These are phyloP conservation scores for Brachymystax lenok DNA, from an alignment of 2,797 vertebrate genomes.

Conservation along the genomic window DNA sequence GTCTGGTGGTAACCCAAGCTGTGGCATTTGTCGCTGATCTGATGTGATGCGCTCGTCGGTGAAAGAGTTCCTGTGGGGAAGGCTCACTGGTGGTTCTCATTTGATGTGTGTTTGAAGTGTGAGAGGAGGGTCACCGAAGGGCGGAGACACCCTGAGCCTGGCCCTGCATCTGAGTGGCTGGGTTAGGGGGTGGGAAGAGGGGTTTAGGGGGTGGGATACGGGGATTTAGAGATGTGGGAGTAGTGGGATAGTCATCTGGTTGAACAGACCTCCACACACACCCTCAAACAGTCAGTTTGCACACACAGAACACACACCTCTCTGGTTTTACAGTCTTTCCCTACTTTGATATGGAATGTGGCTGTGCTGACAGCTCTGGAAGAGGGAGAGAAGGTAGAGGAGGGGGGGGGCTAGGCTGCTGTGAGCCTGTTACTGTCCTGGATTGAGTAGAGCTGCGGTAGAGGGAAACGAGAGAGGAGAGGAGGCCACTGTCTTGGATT, in stretches of 20 bases:
- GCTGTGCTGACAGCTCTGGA: conserved; percentile 61
- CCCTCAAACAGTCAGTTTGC: conserved; percentile 24
- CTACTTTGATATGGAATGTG: conserved; percentile 66
- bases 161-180: conserved; percentile 62
- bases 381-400: conserved; percentile 4
- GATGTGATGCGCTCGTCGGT: conserved; percentile 47
- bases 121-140: conserved; percentile 44
- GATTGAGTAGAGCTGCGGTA: background rate
- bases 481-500: conserved; percentile 58
- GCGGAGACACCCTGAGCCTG: conserved; percentile 38
- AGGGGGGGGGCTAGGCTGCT: conserved; percentile 6
- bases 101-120: conserved; percentile 64
- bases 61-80: conserved; percentile 40
- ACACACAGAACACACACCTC: conserved; percentile 34
- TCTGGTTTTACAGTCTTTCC: conserved; percentile 37
- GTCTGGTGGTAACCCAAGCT: conserved; percentile 50
- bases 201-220: conserved; percentile 37
- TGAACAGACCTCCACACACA: conserved; percentile 50
- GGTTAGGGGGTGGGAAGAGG: conserved; percentile 53
- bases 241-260: conserved; percentile 76
- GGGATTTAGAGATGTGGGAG: conserved; percentile 35
- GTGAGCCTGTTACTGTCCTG: background rate
- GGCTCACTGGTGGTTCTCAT: conserved; percentile 60
- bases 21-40: conserved; percentile 33
- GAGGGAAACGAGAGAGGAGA: background rate